Evolutionary conservation across 2,888 invertebrate species (phyloP), one percentile per base, ranked within the genome.

Genomic region (Ennomos quercinarius): DNA sequence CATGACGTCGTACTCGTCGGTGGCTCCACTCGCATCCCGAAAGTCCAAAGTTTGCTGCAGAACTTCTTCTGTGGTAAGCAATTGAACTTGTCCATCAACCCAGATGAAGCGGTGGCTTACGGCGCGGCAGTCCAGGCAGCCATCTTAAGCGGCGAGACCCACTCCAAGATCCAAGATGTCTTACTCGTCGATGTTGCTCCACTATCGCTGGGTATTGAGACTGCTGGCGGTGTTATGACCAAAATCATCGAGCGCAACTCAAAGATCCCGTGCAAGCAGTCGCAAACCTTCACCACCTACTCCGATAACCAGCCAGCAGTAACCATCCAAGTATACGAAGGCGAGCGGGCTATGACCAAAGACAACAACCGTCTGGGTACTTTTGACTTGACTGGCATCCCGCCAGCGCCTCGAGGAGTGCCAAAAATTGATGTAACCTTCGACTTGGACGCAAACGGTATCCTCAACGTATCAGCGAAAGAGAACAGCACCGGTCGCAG

Each of bases 191-290:
- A 45, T 12, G 45, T 45, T 9, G 35, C 45, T 36, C 45, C 45
- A 5, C 45, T 45, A 11, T 45, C 45, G 9, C 45, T 45, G 9
- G 45, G 45, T 9, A 45, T 45, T 12, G 45, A 45, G 10, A 45
- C 45, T 11, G 45, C 45, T 11, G 45, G 45, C 13, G 45, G 45
- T 12, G 45, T 45, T 0, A 45, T 45, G 45, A 45, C 45, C 36
- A 45, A 45, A 36, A 45, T 45, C n/a, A 45, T 45, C 45, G 45
- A 45, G 36, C 45, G 45, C 45, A 45, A 45, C 45, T 45, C 36
- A 6, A 45, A 45, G 45, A 45, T 45, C 12, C 45, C 45, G 12
- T 36, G 45, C 45, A 45, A 45, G 12, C 45, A 45, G 35, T 36
- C 45, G 36, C 45, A 45, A 9, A 45, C 45, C 2, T 45, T 45